phyloP scores from a whole-genome alignment of 2,888 invertebrate genomes.

The Camponotus fellah region DNA sequence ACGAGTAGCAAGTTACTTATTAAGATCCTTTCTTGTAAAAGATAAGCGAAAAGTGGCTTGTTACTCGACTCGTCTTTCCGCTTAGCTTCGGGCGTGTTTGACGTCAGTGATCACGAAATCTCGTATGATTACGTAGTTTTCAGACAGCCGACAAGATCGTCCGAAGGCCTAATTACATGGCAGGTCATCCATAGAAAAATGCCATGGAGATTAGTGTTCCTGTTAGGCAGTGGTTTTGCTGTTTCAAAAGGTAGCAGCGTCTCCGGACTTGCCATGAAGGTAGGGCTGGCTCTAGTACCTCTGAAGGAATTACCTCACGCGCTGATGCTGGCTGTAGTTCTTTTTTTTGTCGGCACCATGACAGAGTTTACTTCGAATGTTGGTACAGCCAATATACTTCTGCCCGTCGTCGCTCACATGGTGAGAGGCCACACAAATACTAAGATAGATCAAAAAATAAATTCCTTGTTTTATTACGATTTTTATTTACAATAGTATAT shows the following conservation, averaged over 20 bases:
- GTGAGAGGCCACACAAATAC: conserved; percentile 68
- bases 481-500: too few relatives aligned
- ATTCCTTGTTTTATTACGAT: too few relatives aligned
- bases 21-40: neutral
- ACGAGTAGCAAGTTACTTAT: conserved; percentile 10
- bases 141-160: conserved; percentile 52
- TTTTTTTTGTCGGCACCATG: conserved; percentile 85
- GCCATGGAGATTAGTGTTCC: conserved; percentile 87
- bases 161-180: conserved; percentile 86
- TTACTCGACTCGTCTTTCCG: neutral
- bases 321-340: conserved; percentile 85
- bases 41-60: neutral
- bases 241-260: conserved; percentile 87
- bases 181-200: conserved; percentile 86
- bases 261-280: conserved; percentile 86
- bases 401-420: conserved; percentile 86
- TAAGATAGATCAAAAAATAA: neutral
- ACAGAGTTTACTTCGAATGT: conserved; percentile 88
- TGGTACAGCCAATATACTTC: conserved; percentile 87
- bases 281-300: conserved; percentile 85
- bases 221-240: conserved; percentile 88
- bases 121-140: neutral
- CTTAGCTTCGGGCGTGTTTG: neutral
- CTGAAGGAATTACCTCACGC: conserved; percentile 83
- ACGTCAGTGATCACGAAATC: neutral